Percentiles rank a stretch among this genome's conserved stretches.
phyloP scores from a whole-genome alignment of 1,140 invertebrate species.

The Psix sp. region DNA sequence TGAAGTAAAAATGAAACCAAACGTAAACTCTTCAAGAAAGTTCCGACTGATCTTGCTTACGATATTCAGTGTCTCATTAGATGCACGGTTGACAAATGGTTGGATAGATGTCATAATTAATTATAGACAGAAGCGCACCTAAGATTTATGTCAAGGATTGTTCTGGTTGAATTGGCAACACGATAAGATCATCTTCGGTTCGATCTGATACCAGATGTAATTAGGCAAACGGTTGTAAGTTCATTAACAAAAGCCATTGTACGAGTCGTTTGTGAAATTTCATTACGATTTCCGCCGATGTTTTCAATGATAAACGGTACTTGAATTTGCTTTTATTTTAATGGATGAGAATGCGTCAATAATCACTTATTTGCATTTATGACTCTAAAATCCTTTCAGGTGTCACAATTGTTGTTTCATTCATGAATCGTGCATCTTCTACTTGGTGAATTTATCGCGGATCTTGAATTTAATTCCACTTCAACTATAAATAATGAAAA shows the following conservation, averaged over 20 bases:
- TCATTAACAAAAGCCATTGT: background rate
- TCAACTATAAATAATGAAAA: constrained; percentile 20
- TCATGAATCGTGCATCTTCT: constrained; percentile 27
- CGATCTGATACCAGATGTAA: no score
- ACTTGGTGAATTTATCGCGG: constrained; percentile 13
- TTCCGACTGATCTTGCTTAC: no score
- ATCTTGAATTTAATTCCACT: constrained; percentile 31
- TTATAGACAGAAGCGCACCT: no score
- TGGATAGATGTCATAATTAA: no score
- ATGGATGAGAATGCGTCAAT: constrained; percentile 1
- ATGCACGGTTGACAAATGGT: no score
- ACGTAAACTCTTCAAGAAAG: no score
- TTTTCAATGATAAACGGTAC: background rate
- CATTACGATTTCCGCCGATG: background rate
- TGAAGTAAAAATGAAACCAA: no score
- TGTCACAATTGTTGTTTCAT: constrained; percentile 37
- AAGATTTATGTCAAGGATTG: no score
- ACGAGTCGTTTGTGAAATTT: background rate
- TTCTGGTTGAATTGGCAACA: no score
- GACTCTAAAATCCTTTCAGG: constrained; percentile 11
- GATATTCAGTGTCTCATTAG: no score
- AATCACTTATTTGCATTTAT: constrained; percentile 25
- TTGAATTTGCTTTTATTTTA: constrained; percentile 1
- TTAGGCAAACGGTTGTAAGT: no score
- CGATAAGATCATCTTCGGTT: no score